Percentiles rank a stretch among this genome's conserved stretches.
Conservation (phyloP, 2,113 vertebrate genomes). For the Nesoenas mayeri region DNA sequence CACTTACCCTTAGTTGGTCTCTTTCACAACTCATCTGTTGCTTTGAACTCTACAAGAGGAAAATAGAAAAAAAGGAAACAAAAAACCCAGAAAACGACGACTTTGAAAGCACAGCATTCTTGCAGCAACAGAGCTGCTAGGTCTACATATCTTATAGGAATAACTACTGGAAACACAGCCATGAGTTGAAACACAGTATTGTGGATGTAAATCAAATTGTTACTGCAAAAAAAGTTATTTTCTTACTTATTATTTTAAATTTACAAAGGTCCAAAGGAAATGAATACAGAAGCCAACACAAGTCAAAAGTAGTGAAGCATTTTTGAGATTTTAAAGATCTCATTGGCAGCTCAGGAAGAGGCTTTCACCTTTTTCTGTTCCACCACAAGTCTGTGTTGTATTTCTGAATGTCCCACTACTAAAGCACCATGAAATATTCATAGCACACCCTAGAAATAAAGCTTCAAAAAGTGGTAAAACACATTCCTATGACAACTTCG, state of each 20-base stretch:
- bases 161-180: not conserved
- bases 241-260: not conserved
- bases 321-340: not conserved
- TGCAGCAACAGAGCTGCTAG: not conserved
- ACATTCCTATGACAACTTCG: not conserved
- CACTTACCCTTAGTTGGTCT: constrained; percentile 87
- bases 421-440: not conserved
- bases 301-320: not conserved
- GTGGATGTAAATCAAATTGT: not conserved
- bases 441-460: not conserved
- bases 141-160: not conserved
- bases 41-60: constrained; percentile 76
- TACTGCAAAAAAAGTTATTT: not conserved
- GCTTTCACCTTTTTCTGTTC: not conserved
- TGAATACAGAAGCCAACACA: not conserved
- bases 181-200: not conserved
- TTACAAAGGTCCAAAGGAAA: not conserved
- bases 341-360: not conserved
- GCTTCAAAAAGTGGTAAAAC: not conserved
- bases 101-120: constrained; percentile 26
- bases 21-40: constrained; percentile 89
- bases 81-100: not conserved
- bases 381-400: not conserved
- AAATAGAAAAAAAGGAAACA: not conserved
- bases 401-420: not conserved